Evolutionary conservation across 2,113 vertebrate genomes (phyloP).

Genomic region (Elachura formosa): DNA sequence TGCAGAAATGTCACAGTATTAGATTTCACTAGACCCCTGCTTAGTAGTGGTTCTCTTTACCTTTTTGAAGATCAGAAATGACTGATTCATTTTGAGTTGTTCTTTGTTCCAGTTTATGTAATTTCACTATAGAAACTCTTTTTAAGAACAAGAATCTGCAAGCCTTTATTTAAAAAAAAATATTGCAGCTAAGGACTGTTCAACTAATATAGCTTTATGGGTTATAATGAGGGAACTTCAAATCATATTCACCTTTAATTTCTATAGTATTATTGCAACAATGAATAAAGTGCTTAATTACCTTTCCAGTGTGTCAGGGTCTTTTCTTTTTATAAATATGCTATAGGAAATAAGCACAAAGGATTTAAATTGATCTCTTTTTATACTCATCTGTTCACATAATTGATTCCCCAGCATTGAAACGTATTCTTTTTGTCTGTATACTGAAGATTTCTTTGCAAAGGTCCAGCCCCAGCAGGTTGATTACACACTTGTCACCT

Average conservation of each 20-base stretch:
- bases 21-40: background rate
- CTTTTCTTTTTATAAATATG: conserved; percentile 16
- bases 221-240: conserved; percentile 45
- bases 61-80: background rate
- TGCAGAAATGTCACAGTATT: conserved; percentile 36
- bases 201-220: conserved; percentile 36
- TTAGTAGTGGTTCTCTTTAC: background rate
- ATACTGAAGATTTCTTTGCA: background rate
- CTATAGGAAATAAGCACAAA: conserved; percentile 26
- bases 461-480: conserved; percentile 63
- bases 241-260: conserved; percentile 48
- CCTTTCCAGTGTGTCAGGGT: background rate
- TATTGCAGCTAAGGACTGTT: conserved; percentile 22
- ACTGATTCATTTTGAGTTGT: background rate
- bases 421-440: conserved; percentile 40
- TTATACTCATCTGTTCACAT: conserved; percentile 46
- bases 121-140: background rate
- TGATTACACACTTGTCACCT: conserved; percentile 73
- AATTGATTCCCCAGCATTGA: conserved; percentile 31
- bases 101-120: background rate
- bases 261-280: conserved; percentile 40
- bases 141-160: background rate
- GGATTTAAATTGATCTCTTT: conserved; percentile 26
- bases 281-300: conserved; percentile 50
- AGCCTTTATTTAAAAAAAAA: background rate